These are phyloP conservation scores for Hemistola chrysoprasaria DNA, from an alignment of 2,888 invertebrate species.

Conservation along the genomic window DNA sequence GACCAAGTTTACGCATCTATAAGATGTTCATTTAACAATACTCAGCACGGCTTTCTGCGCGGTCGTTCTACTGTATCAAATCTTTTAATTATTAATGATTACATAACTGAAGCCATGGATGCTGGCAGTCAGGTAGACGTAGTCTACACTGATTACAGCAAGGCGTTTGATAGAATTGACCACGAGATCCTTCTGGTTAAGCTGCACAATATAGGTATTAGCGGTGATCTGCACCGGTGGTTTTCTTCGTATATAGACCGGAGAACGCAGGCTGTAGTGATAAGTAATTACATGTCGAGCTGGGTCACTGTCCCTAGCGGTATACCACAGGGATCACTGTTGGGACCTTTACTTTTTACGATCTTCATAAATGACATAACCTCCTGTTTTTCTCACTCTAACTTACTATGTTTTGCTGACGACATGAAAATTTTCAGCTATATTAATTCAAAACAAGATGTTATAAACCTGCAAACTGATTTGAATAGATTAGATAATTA, in stretches of 20 bases:
- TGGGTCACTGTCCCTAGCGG: too few species aligned
- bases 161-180: background rate
- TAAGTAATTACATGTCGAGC: too few species aligned
- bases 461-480: too few species aligned
- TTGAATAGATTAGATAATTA: too few species aligned
- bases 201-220: background rate
- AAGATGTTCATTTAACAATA: background rate
- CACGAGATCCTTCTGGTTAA: background rate
- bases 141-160: slow-evolving; percentile 6
- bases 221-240: background rate
- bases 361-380: too few species aligned
- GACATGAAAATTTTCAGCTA: too few species aligned
- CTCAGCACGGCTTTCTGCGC: slow-evolving; percentile 1
- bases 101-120: background rate
- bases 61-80: slow-evolving; percentile 1
- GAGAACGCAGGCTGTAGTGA: too few species aligned
- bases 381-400: too few species aligned
- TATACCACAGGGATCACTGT: too few species aligned
- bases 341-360: too few species aligned
- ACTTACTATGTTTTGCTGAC: too few species aligned
- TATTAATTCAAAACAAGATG: too few species aligned
- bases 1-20: background rate
- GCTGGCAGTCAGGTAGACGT: background rate
- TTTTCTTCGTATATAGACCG: background rate
- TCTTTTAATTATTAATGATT: background rate